Evolutionary conservation across 2,888 invertebrate species (phyloP), one percentile per base, ranked within the genome.

Genomic region (Pandemis heparana): DNA sequence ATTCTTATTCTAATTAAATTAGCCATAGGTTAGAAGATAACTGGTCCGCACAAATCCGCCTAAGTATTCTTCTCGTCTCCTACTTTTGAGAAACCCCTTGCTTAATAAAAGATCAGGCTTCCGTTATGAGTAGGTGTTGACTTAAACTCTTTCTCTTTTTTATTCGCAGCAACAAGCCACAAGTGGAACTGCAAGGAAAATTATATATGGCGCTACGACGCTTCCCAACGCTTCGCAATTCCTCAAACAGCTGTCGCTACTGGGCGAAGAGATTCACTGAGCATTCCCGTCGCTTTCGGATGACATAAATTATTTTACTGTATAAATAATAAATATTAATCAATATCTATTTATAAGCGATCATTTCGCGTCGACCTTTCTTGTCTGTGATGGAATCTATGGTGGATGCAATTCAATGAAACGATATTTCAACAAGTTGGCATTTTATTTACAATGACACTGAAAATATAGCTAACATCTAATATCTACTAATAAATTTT

Each of bases 181-280:
- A 9, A 95, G 96, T 77, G 97, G 97, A 61, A 95, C 95, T 73
- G 91, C 95, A 12, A 97, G 97, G 88, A 96, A 97, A 86, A 97
- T 99, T 76, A 97, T 98, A 70, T 99, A 99, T 88, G 99, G 99
- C 53, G 97, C 98, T 75, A 98, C 99, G 41, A 98, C 99, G 60
- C 95, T 99, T 76, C 97, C 97, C 78, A 99, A 98, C 94, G 98
- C 99, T 7, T 96, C 97, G 80, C 98, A 99, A 87, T 99, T 99
- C 92, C 95, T 99, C 76, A 97, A 97, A 90, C 99, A 99, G 92
- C 95, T 98, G 43, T 96, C 97, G n/a, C 95, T 97, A 41, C 89
- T 97, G 77, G 97, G 97, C 61, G 96, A 96, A 84, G 97, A 97
- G 88, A 95, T 97, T 77, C 95, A 95, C 79, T 92, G 85, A 90